A percentile compares a stretch with the other conserved stretches of the same genome.
phyloP scores from a whole-genome alignment of 2,888 invertebrate species.

The Himalopsyche kuldschensis region DNA sequence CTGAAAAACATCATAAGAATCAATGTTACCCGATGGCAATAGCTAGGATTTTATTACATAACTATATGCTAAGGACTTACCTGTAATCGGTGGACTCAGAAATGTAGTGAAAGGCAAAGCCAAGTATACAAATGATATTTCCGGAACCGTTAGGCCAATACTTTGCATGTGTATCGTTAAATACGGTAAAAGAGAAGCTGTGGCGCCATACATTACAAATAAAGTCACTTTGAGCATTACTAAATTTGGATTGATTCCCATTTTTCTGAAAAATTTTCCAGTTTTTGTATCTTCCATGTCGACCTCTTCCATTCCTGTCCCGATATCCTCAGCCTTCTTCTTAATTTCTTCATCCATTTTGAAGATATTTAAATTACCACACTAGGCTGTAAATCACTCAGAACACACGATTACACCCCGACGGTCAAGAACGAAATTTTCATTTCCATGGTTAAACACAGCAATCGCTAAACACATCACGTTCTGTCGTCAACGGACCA shows the following conservation, averaged over 20 bases:
- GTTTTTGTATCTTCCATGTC: slow-evolving; percentile 46
- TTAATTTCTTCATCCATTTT: slow-evolving; percentile 43
- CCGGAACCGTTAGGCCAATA: slow-evolving; percentile 82
- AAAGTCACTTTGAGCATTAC: slow-evolving; percentile 80
- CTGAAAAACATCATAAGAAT: slow-evolving; percentile 50
- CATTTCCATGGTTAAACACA: neutral
- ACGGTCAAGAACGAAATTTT: neutral
- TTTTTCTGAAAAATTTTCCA: slow-evolving; percentile 51
- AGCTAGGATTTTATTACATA: neutral
- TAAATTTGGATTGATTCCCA: slow-evolving; percentile 73
- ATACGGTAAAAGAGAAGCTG: slow-evolving; percentile 82
- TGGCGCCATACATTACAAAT: slow-evolving; percentile 83
- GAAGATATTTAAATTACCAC: neutral
- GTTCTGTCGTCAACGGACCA: neutral
- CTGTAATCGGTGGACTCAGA: slow-evolving; percentile 80
- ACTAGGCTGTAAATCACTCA: neutral
- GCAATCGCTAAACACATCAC: neutral
- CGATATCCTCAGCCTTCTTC: slow-evolving; percentile 56
- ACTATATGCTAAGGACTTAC: slow-evolving; percentile 48
- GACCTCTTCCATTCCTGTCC: slow-evolving; percentile 51
- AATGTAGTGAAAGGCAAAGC: slow-evolving; percentile 85
- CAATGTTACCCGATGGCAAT: neutral
- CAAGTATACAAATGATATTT: slow-evolving; percentile 85
- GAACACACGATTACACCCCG: neutral
- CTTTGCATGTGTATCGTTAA: slow-evolving; percentile 90